phyloP scores from a whole-genome alignment of 1,140 invertebrate species.

The Fopius arisanus region DNA sequence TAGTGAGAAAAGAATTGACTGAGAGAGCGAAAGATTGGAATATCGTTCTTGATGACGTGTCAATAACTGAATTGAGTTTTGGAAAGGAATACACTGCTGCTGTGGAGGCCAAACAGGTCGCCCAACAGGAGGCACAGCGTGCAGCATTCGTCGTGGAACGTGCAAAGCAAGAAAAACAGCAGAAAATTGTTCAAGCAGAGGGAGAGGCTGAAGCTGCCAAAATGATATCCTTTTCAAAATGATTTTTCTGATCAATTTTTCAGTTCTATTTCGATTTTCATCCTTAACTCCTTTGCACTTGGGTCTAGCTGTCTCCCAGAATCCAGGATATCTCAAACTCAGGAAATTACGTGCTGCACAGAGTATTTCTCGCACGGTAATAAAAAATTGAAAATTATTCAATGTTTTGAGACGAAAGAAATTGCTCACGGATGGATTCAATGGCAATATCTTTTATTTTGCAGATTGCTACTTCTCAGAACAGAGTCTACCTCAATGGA shows the following conservation, averaged over 20 bases:
- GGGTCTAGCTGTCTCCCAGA: constrained; percentile 92
- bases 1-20: constrained; percentile 92
- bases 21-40: constrained; percentile 98
- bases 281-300: constrained; percentile 80
- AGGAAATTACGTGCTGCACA: constrained; percentile 97
- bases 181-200: constrained; percentile 99
- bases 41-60: constrained; percentile 99
- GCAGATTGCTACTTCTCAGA: constrained; percentile 92
- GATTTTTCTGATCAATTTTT: constrained; percentile 77
- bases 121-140: constrained; percentile 98
- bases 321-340: constrained; percentile 97
- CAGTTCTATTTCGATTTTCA: background rate
- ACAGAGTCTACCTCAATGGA: constrained; percentile 92
- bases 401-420: too few species aligned
- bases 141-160: constrained; percentile 98
- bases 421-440: background rate
- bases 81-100: constrained; percentile 99
- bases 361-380: constrained; percentile 94
- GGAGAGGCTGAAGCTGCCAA: constrained; percentile 99
- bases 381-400: too few species aligned
- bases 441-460: constrained; percentile 48
- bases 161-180: constrained; percentile 97
- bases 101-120: constrained; percentile 99
- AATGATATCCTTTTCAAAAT: constrained; percentile 95
- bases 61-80: constrained; percentile 98